phyloP scores from a whole-genome alignment of 1,140 invertebrate species.

The Bombus cullumanus region DNA sequence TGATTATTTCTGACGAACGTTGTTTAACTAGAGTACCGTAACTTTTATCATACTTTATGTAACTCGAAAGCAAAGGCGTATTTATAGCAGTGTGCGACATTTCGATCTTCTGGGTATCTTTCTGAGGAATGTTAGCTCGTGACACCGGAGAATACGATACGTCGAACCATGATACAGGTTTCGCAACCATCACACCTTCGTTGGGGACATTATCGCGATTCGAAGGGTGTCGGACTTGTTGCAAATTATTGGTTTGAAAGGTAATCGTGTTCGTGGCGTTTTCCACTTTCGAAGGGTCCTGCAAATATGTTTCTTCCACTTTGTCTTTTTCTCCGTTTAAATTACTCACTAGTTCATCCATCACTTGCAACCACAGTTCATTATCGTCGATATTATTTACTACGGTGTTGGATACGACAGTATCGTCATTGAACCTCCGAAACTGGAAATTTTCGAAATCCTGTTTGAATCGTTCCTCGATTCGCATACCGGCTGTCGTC shows the following conservation, averaged over 20 bases:
- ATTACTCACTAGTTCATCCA: slow-evolving; percentile 66
- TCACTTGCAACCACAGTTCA: slow-evolving; percentile 56
- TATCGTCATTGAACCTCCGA: slow-evolving; percentile 55
- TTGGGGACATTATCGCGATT: neutral
- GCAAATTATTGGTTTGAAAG: neutral
- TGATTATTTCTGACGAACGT: neutral
- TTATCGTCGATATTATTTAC: slow-evolving; percentile 48
- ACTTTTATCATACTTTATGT: neutral
- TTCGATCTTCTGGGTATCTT: neutral
- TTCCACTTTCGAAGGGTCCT: neutral
- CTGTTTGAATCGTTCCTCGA: slow-evolving; percentile 60
- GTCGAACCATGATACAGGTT: neutral
- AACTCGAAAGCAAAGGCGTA: neutral
- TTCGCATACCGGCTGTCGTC: slow-evolving; percentile 39
- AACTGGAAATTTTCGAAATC: slow-evolving; percentile 53
- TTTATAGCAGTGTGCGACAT: neutral
- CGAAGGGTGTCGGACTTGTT: neutral
- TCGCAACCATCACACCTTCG: neutral
- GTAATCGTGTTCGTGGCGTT: neutral
- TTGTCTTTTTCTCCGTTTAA: slow-evolving; percentile 52
- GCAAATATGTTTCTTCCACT: neutral
- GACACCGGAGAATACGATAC: neutral
- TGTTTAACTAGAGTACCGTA: neutral
- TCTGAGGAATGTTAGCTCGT: no score
- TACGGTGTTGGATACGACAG: no score